Evolutionary conservation across 2,888 invertebrate genomes (phyloP), one percentile per base, ranked within the genome.

Genomic region (Yponomeuta sedellus): DNA sequence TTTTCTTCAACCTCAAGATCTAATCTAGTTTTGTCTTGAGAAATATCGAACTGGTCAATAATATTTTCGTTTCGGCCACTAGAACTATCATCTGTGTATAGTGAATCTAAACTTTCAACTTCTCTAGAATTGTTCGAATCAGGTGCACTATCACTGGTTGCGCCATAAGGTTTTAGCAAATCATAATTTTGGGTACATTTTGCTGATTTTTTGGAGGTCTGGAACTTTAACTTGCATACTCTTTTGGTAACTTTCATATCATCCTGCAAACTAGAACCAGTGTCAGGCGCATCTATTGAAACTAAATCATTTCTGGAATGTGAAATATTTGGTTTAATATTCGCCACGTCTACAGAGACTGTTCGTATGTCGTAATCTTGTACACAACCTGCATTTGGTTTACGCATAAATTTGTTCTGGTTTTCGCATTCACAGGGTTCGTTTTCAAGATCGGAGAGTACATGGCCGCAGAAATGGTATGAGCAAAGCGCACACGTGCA

Each of bases 391-490:
- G 59, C 25, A 22, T 22, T 39, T 62, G 62, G 62, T 39, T 62
- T 62, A 10, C 34, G 40, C 62, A 62, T 59, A 22, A 59, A 22
- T 20, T 22, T 22, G 25, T 59, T 20, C 59, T 59, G 20, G 20
- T 1, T 22, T 59, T 78, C 68, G 69, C 81, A 83, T 28, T 71
- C 67, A 66, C 82, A 83, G 56, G 68, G 57, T n/a, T 73, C 71
- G 0, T 69, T 56, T 6, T 66, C 39, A 57, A 52, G 44, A 52
- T 52, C 16, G 4, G 44, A 16, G 44, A 52, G 3, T 12, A 19
- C 74, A 40, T 74, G 69, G 44, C 22, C 58, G 52, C 74, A 75
- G 5, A 22, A 25, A 59, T 59, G 22, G 25, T 59, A 22, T 12
- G 20, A 22, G 11, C 59, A 59, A 11, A 25, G n/a, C 28, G 25